Conservation (phyloP, 2,888 invertebrate species). For the Aethes cnicana region DNA sequence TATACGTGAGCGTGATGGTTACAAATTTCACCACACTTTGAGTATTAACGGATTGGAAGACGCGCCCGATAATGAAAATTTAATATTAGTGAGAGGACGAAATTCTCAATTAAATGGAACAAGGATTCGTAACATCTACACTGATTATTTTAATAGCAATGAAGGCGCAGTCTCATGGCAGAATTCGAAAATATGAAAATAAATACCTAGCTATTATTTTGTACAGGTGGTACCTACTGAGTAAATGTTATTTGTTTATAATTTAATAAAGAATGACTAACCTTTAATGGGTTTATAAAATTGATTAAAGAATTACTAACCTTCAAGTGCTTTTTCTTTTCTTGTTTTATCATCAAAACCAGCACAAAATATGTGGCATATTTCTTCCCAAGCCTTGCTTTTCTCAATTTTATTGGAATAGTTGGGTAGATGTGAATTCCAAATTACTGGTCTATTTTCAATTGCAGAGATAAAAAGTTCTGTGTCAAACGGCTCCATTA, state of each 20-base stretch:
- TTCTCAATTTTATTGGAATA: background rate
- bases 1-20: too few species aligned
- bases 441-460: conserved; percentile 1
- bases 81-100: background rate
- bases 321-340: background rate
- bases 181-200: conserved; percentile 1
- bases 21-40: too few species aligned
- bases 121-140: background rate
- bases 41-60: background rate
- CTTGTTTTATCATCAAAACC: background rate
- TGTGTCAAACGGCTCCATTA: too few species aligned
- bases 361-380: background rate
- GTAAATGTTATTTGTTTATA: too few species aligned
- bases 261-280: too few species aligned
- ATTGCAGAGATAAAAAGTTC: conserved; percentile 12
- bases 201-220: background rate
- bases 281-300: too few species aligned
- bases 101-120: background rate
- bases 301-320: background rate
- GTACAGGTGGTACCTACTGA: too few species aligned
- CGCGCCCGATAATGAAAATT: background rate
- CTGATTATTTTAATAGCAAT: conserved; percentile 8
- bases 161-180: conserved; percentile 3
- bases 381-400: conserved; percentile 8
- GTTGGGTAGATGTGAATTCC: background rate